These are phyloP conservation scores for Tetraneura akinire DNA, from an alignment of 1,140 invertebrate genomes.

Conservation along the genomic window DNA sequence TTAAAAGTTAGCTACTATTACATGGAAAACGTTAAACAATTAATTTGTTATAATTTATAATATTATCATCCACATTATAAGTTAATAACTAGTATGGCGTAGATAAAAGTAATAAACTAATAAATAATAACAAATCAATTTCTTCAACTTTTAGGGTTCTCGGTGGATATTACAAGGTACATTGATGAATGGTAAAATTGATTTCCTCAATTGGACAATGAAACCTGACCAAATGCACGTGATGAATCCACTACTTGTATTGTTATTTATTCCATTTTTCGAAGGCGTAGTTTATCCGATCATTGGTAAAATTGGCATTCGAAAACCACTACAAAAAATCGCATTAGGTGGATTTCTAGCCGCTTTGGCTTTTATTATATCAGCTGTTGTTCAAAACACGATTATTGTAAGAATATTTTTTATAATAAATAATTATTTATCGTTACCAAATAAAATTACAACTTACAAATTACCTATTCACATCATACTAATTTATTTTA, in stretches of 20 bases:
- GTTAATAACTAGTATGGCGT: too few species aligned
- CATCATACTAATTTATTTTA: too few species aligned
- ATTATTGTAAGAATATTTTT: constrained; percentile 62
- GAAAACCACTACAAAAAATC: constrained; percentile 66
- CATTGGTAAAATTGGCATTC: constrained; percentile 56
- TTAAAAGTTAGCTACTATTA: too few species aligned
- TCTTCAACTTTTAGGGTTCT: constrained; percentile 58
- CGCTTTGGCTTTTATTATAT: constrained; percentile 69
- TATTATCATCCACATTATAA: too few species aligned
- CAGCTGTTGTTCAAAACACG: constrained; percentile 68
- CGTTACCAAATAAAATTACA: too few species aligned
- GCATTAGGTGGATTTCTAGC: constrained; percentile 69
- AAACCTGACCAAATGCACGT: constrained; percentile 82
- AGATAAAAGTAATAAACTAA: too few species aligned
- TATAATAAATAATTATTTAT: too few species aligned
- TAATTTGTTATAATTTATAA: too few species aligned
- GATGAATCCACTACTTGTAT: constrained; percentile 76
- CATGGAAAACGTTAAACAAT: too few species aligned
- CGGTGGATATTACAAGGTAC: constrained; percentile 68
- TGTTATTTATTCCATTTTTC: constrained; percentile 78
- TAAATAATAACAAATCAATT: too few species aligned
- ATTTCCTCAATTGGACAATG: constrained; percentile 61
- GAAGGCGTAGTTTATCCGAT: constrained; percentile 65
- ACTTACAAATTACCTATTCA: too few species aligned
- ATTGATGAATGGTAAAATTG: constrained; percentile 69